phyloP scores from a whole-genome alignment of 2,888 invertebrate species.

The Lepidochitona cinerea region DNA sequence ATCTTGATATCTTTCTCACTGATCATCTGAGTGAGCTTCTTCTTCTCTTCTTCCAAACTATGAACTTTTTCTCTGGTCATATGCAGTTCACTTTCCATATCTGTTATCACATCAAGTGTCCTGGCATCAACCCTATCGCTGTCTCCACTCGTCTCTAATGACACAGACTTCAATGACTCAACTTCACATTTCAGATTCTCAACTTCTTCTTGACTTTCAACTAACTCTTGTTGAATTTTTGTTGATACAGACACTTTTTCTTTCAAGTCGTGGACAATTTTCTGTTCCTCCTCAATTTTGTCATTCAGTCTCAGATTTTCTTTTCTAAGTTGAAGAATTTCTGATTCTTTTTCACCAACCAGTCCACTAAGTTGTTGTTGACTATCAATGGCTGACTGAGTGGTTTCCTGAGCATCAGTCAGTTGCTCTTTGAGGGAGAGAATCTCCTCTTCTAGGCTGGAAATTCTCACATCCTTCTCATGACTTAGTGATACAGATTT shows the following conservation, averaged over 20 bases:
- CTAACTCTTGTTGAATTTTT: conserved; percentile 16
- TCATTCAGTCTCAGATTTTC: conserved; percentile 23
- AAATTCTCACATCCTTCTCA: conserved; percentile 38
- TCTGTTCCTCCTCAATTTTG: conserved; percentile 24
- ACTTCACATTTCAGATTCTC: conserved; percentile 19
- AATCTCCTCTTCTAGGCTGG: conserved; percentile 36
- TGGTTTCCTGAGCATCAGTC: conserved; percentile 34
- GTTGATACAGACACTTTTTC: conserved; percentile 16
- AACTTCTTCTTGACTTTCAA: conserved; percentile 11
- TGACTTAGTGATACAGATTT: conserved; percentile 28
- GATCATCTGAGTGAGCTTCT: conserved; percentile 24
- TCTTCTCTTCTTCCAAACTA: conserved; percentile 33
- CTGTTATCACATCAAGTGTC: conserved; percentile 31
- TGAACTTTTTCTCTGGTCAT: conserved; percentile 23
- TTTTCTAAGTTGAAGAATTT: conserved; percentile 17
- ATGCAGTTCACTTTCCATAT: conserved; percentile 30
- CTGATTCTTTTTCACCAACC: conserved; percentile 25
- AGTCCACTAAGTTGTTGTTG: conserved; percentile 27
- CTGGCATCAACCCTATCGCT: conserved; percentile 14
- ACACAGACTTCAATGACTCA: conserved; percentile 9
- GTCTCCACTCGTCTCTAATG: conserved; percentile 3
- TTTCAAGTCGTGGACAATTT: conserved; percentile 25
- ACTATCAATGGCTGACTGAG: conserved; percentile 37
- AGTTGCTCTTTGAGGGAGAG: conserved; percentile 33
- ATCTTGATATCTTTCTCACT: conserved; percentile 37